Evolutionary conservation across 2,113 vertebrate genomes (phyloP), one percentile per base, ranked within the genome.

Genomic region (Stegostoma tigrinum): DNA sequence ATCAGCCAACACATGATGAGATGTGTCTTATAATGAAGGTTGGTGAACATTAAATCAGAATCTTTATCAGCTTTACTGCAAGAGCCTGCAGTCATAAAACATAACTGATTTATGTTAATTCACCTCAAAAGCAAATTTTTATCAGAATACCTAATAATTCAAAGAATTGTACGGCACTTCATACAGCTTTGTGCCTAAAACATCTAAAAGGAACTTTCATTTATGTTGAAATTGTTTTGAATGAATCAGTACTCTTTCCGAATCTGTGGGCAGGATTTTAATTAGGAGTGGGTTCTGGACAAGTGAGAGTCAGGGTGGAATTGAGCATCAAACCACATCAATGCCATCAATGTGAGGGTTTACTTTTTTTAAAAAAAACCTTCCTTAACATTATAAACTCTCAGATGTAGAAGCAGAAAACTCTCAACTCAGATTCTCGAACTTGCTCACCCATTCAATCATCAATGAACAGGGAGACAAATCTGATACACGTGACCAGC

Each of bases 71-170:
- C 93, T 67, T 64, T 67, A 30, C 90, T 67, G 27, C 66, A 34
- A 61, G 52, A 90, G 30, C 4, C 27, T 17, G 27, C 21, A 70
- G 67, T 45, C 45, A 42, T 42, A 17, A 68, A 68, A 45, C 38
- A 27, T 52, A 61, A 61, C 19, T 24, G 66, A 45, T 94, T 94
- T 67, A 70, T 67, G 93, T 27, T 68, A 70, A 94, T 94, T 68
- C 67, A 42, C 19, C 64, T 27, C 45, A 42, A 94, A 70, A 68
- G 66, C 64, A 94, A 70, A 42, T 21, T 70, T 19, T 48, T 48
- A 94, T 27, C 70, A 61, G n/a, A 94, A 42, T 68, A 94, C 27
- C 93, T 70, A 94, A 94, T 70, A 94, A 70, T 94, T 70, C 38
- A 70, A 48, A 70, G 66, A 34, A 23, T 34, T 8, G 45, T 34